phyloP scores from a whole-genome alignment of 2,888 invertebrate species.

The Andricus curvator region DNA sequence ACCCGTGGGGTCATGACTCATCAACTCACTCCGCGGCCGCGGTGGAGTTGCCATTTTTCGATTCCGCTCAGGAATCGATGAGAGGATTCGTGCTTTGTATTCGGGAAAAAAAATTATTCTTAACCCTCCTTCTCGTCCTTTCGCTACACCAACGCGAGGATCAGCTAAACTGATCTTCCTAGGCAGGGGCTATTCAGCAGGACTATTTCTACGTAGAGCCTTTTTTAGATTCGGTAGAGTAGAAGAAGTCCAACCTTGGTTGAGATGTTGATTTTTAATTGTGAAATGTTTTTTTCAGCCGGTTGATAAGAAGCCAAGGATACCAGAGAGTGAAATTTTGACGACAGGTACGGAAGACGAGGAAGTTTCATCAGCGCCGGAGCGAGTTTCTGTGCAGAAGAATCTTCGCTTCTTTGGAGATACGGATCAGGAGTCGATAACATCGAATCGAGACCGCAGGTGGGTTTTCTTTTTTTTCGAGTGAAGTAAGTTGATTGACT shows the following conservation, averaged over 20 bases:
- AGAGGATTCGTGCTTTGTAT: conserved; percentile 48
- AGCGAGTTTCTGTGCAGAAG: conserved; percentile 79
- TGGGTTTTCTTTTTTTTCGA: conserved; percentile 49
- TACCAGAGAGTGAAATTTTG: conserved; percentile 75
- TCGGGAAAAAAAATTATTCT: conserved; percentile 41
- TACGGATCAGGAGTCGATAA: conserved; percentile 86
- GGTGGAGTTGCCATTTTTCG: conserved; percentile 58
- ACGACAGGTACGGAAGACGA: conserved; percentile 82
- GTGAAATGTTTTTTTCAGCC: conserved; percentile 60
- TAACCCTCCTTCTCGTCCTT: conserved; percentile 12
- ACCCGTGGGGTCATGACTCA: conserved; percentile 63
- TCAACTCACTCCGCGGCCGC: conserved; percentile 56
- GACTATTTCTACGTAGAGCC: not conserved
- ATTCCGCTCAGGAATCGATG: conserved; percentile 57
- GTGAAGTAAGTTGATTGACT: too few relatives aligned
- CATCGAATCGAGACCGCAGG: conserved; percentile 74
- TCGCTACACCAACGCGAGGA: not conserved
- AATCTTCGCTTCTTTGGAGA: conserved; percentile 92
- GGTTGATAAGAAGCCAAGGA: conserved; percentile 73
- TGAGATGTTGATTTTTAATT: too few relatives aligned
- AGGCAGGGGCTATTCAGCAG: conserved; percentile 1
- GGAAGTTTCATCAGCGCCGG: conserved; percentile 73
- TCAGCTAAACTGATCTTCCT: conserved; percentile 17
- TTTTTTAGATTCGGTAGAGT: too few relatives aligned
- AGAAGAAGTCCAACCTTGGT: too few relatives aligned